Percentiles rank a stretch among this genome's conserved stretches.
Conservation (phyloP, 2,888 invertebrate species). For the Diarsia rubi region DNA sequence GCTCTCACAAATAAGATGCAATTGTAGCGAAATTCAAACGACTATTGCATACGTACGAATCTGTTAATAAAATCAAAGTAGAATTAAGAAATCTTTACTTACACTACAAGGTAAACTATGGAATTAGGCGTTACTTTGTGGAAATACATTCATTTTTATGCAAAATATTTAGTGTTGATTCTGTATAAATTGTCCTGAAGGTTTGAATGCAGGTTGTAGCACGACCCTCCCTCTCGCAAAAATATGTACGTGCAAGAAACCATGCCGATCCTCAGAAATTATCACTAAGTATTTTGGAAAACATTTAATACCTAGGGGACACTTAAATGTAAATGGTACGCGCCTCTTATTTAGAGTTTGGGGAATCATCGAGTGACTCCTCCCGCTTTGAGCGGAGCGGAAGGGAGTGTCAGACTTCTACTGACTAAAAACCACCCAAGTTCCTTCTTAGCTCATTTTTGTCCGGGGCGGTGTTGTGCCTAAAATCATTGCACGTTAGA, state of each 20-base stretch:
- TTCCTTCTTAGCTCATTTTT: too few relatives aligned
- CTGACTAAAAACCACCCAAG: too few relatives aligned
- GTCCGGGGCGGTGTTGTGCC: too few relatives aligned
- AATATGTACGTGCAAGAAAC: too few relatives aligned
- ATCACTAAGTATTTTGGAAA: neutral
- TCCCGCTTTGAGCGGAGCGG: too few relatives aligned
- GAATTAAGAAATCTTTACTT: neutral
- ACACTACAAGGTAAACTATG: neutral
- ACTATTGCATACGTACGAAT: neutral
- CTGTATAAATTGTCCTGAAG: neutral
- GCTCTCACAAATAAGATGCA: too few relatives aligned
- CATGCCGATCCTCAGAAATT: neutral
- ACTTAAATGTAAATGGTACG: neutral
- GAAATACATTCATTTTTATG: neutral
- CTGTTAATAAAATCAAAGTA: neutral
- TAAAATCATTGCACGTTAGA: neutral
- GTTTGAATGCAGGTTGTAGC: too few relatives aligned
- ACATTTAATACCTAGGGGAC: neutral
- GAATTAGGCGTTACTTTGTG: neutral
- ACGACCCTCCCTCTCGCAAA: too few relatives aligned
- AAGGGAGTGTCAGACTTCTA: too few relatives aligned
- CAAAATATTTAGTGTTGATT: neutral
- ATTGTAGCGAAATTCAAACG: constrained; percentile 13
- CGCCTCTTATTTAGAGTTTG: too few relatives aligned
- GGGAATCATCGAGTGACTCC: too few relatives aligned